A percentile compares a stretch with the other conserved stretches of the same genome.
phyloP scores from a whole-genome alignment of 2,888 invertebrate species.

The Chrysina gloriosa region DNA sequence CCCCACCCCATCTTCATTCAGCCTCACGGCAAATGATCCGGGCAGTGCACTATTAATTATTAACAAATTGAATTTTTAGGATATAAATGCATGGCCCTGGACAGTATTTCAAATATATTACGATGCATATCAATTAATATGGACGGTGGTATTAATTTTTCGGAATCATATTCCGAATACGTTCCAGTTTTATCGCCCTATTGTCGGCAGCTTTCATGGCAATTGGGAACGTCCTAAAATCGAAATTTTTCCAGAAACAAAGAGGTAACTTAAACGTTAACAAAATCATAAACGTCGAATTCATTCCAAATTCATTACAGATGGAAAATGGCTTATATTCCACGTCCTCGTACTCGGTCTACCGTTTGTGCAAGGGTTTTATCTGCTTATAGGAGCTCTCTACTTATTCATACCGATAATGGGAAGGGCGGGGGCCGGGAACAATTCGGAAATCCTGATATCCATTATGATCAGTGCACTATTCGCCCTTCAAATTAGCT shows the following conservation, averaged over 20 bases:
- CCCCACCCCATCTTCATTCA: too few relatives aligned
- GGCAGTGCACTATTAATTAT: constrained; percentile 6
- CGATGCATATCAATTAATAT: constrained; percentile 70
- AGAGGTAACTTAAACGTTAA: constrained; percentile 14
- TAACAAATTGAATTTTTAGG: constrained; percentile 55
- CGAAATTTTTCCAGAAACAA: constrained; percentile 64
- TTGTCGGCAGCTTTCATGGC: constrained; percentile 74
- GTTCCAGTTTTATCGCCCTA: constrained; percentile 76
- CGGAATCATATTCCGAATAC: constrained; percentile 70
- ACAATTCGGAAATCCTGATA: constrained; percentile 78
- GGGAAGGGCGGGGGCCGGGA: constrained; percentile 79
- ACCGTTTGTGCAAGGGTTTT: constrained; percentile 76
- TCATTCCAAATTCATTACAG: constrained; percentile 58
- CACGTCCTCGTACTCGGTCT: constrained; percentile 69
- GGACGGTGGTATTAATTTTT: constrained; percentile 69
- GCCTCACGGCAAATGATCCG: too few relatives aligned
- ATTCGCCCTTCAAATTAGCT: constrained; percentile 66
- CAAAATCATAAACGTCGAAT: background rate
- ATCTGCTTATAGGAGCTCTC: constrained; percentile 76
- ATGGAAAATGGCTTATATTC: constrained; percentile 69
- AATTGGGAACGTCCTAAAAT: constrained; percentile 67
- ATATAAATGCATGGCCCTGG: constrained; percentile 66
- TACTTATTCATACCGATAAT: constrained; percentile 83
- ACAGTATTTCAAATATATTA: constrained; percentile 69
- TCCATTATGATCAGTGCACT: constrained; percentile 66